Evolutionary conservation across 1,140 invertebrate species (phyloP).

Genomic region (Carposina sasakii): DNA sequence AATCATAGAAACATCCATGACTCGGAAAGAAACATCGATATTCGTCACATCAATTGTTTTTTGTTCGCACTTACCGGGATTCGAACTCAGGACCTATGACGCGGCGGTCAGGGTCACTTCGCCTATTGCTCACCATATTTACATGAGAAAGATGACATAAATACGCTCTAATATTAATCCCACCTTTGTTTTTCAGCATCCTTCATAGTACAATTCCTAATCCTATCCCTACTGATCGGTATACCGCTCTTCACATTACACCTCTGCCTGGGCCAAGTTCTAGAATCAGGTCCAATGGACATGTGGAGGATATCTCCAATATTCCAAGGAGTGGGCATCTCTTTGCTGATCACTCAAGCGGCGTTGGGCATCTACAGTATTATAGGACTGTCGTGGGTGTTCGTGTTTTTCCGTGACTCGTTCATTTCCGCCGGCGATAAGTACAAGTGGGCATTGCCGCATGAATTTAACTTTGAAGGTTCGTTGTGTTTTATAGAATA

Average conservation of each 20-base stretch:
- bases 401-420: conserved; percentile 90
- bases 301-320: conserved; percentile 96
- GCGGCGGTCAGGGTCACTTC: too few relatives aligned
- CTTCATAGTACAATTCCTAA: conserved; percentile 91
- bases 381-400: conserved; percentile 90
- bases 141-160: too few relatives aligned
- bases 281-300: conserved; percentile 88
- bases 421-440: conserved; percentile 86
- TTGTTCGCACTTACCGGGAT: too few relatives aligned
- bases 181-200: conserved; percentile 77
- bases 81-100: too few relatives aligned
- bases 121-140: too few relatives aligned
- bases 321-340: conserved; percentile 90
- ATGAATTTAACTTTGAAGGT: conserved; percentile 78
- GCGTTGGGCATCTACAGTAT: conserved; percentile 90
- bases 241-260: conserved; percentile 90
- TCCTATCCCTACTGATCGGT: conserved; percentile 87
- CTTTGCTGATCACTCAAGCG: conserved; percentile 84
- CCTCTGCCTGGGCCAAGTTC: conserved; percentile 87
- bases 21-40: too few relatives aligned
- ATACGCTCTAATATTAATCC: too few relatives aligned
- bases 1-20: too few relatives aligned
- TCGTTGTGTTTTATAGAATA: conserved; percentile 37
- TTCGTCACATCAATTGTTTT: too few relatives aligned
- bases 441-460: conserved; percentile 88